phyloP scores from a whole-genome alignment of 1,140 invertebrate species.

The Ptiloglossa arizonensis region DNA sequence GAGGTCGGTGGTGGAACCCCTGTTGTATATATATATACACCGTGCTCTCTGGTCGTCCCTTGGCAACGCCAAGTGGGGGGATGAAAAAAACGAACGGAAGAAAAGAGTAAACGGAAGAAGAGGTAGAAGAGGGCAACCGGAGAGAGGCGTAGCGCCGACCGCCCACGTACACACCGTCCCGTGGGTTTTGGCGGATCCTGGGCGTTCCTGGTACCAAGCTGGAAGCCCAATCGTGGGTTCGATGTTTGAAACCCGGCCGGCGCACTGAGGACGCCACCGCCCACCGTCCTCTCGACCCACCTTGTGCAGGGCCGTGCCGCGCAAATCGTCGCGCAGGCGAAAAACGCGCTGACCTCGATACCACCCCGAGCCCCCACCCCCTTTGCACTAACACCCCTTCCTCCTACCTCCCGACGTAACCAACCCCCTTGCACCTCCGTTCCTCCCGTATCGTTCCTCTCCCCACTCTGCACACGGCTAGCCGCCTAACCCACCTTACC shows the following conservation, averaged over 20 bases:
- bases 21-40: too few relatives aligned
- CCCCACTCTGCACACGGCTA: background rate
- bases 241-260: conserved; percentile 77
- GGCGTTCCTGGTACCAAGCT: conserved; percentile 78
- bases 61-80: conserved; percentile 51
- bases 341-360: conserved; percentile 81
- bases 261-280: conserved; percentile 79
- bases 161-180: conserved; percentile 75
- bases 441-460: background rate
- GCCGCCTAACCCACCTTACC: background rate
- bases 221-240: conserved; percentile 78
- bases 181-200: conserved; percentile 77
- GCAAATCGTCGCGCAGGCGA: conserved; percentile 78
- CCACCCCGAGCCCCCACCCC: conserved; percentile 57
- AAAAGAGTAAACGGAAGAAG: conserved; percentile 64
- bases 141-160: conserved; percentile 79
- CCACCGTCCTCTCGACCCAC: conserved; percentile 73
- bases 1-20: too few relatives aligned
- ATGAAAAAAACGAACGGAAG: conserved; percentile 55
- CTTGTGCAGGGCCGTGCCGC: conserved; percentile 73
- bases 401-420: too few relatives aligned
- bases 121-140: conserved; percentile 61
- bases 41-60: too few relatives aligned
- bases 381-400: too few relatives aligned
- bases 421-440: too few relatives aligned